phyloP scores from a whole-genome alignment of 2,113 vertebrate species.

The Carassius auratus region DNA sequence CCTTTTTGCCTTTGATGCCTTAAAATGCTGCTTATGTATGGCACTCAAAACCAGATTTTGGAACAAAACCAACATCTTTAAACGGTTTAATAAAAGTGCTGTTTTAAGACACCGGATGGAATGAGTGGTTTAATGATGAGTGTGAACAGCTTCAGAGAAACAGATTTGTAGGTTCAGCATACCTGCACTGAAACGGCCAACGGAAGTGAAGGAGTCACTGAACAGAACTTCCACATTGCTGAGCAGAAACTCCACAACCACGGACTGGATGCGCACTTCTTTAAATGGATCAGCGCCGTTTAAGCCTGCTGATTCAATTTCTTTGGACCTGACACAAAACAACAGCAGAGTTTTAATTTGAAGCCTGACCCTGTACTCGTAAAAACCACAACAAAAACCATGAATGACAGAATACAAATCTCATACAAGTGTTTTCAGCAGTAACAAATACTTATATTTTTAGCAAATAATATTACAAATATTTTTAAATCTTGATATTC shows the following conservation, averaged over 20 bases:
- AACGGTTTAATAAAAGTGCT: background rate
- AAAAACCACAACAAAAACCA: background rate
- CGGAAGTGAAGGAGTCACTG: slow-evolving; percentile 81
- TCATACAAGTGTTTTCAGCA: background rate
- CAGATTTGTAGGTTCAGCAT: background rate
- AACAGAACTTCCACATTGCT: slow-evolving; percentile 80
- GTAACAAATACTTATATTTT: background rate
- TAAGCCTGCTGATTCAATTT: slow-evolving; percentile 78
- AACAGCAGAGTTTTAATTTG: background rate
- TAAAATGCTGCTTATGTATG: background rate
- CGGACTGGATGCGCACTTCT: slow-evolving; percentile 83
- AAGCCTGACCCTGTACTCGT: background rate
- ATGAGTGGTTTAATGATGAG: background rate
- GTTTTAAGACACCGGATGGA: background rate
- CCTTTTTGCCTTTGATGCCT: background rate
- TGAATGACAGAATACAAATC: no score
- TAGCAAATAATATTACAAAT: no score
- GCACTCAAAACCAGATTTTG: background rate
- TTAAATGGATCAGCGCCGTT: slow-evolving; percentile 79
- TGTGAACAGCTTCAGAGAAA: background rate
- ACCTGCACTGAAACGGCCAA: slow-evolving; percentile 76
- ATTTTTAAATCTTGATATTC: no score
- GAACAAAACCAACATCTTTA: background rate
- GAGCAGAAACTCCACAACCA: slow-evolving; percentile 83
- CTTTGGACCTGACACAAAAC: slow-evolving; percentile 73